Evolutionary conservation across 2,888 invertebrate genomes (phyloP).

Genomic region (Drosophila neoperkinsi): DNA sequence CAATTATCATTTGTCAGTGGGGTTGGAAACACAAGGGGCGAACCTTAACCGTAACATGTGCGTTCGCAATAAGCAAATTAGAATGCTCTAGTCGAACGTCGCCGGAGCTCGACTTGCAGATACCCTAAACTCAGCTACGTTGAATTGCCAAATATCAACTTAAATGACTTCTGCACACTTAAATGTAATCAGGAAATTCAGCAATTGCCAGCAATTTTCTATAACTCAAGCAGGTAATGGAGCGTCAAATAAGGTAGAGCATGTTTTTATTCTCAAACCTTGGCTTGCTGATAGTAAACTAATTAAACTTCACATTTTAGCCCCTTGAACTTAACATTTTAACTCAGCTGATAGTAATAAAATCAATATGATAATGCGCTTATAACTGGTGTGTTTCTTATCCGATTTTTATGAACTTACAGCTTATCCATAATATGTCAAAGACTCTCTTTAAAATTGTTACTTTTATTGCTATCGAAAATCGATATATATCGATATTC

Average conservation of each 20-base stretch:
- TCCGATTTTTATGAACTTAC: not conserved
- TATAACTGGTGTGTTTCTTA: not conserved
- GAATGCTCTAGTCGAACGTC: not conserved
- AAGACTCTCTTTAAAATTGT: not conserved
- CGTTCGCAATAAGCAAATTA: not conserved
- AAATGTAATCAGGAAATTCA: not conserved
- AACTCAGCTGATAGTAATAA: not conserved
- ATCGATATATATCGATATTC: not conserved
- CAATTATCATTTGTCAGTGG: conserved; percentile 42
- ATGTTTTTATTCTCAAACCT: not conserved
- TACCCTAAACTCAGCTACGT: not conserved
- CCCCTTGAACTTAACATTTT: not conserved
- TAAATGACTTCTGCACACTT: not conserved
- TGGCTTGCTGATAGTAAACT: not conserved
- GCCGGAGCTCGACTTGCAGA: not conserved
- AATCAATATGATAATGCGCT: not conserved
- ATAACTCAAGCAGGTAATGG: not conserved
- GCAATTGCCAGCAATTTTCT: not conserved
- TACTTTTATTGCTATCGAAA: not conserved
- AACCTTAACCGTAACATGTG: conserved; percentile 2
- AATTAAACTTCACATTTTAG: not conserved
- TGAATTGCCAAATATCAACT: not conserved
- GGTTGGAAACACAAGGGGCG: not conserved
- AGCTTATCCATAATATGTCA: not conserved
- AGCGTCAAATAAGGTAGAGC: not conserved